These are phyloP conservation scores for Monopterus albus DNA, from an alignment of 2,113 vertebrate genomes.

Conservation along the genomic window DNA sequence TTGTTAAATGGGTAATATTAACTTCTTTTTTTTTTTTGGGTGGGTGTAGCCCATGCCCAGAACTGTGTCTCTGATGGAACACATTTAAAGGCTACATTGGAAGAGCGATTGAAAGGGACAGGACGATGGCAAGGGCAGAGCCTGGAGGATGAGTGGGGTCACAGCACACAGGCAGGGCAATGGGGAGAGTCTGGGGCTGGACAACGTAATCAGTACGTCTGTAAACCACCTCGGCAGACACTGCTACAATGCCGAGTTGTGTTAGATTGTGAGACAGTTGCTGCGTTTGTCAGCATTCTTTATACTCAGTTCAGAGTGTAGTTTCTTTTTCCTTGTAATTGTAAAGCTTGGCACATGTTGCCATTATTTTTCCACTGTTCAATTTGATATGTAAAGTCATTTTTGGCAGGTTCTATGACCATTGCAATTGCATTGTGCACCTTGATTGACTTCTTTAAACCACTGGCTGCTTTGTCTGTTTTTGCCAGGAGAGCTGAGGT, in stretches of 20 bases:
- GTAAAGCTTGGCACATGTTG: no score
- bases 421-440: background rate
- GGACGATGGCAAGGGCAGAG: background rate
- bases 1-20: background rate
- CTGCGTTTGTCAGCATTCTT: no score
- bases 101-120: slow-evolving; percentile 33
- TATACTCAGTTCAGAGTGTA: no score
- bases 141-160: slow-evolving; percentile 36
- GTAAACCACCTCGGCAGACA: slow-evolving; percentile 3
- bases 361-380: no score
- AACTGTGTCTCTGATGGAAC: slow-evolving; percentile 23
- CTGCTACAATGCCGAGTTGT: background rate
- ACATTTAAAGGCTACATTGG: slow-evolving; percentile 15
- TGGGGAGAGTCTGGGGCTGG: background rate
- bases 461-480: background rate
- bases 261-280: background rate
- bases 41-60: slow-evolving; percentile 8
- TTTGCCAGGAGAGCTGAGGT: background rate
- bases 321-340: no score
- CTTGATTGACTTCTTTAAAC: background rate
- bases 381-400: no score
- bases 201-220: slow-evolving; percentile 11
- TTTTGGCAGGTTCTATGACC: background rate
- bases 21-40: no score
- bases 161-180: slow-evolving; percentile 2